Percentiles rank a stretch among this genome's conserved stretches.
Evolutionary conservation across 2,888 invertebrate species (phyloP).

Genomic region (Fissipunctia ypsillon): DNA sequence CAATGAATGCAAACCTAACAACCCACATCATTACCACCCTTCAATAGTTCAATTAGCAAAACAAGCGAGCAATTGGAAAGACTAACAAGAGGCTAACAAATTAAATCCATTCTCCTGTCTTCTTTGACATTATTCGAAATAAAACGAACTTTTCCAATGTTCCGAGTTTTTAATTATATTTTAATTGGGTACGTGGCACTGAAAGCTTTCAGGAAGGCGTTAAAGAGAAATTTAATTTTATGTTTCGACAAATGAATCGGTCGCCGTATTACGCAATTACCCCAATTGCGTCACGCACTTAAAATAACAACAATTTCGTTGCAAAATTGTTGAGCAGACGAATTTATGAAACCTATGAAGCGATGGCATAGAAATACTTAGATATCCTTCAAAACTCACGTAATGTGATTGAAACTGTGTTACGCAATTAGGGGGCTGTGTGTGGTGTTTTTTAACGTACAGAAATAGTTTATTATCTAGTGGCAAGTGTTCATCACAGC

Average conservation of each 20-base stretch:
- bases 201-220: slow-evolving; percentile 24
- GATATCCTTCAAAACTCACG: neutral
- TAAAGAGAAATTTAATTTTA: slow-evolving; percentile 11
- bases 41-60: slow-evolving; percentile 13
- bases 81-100: neutral
- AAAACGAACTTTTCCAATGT: slow-evolving; percentile 27
- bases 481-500: neutral
- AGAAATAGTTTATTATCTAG: neutral
- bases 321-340: neutral
- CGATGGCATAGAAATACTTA: too few relatives aligned
- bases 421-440: too few relatives aligned
- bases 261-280: too few relatives aligned
- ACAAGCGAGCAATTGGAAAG: slow-evolving; percentile 11
- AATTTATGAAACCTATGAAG: neutral
- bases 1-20: neutral
- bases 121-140: slow-evolving; percentile 24
- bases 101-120: neutral
- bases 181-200: slow-evolving; percentile 35
- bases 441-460: too few relatives aligned
- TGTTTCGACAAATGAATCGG: neutral
- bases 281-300: neutral
- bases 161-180: slow-evolving; percentile 39
- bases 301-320: neutral
- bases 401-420: too few relatives aligned
- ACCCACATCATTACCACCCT: neutral